Base-by-base conservation (phyloP, 2,113 vertebrate genomes). In the Chionodraco myersi region DNA sequence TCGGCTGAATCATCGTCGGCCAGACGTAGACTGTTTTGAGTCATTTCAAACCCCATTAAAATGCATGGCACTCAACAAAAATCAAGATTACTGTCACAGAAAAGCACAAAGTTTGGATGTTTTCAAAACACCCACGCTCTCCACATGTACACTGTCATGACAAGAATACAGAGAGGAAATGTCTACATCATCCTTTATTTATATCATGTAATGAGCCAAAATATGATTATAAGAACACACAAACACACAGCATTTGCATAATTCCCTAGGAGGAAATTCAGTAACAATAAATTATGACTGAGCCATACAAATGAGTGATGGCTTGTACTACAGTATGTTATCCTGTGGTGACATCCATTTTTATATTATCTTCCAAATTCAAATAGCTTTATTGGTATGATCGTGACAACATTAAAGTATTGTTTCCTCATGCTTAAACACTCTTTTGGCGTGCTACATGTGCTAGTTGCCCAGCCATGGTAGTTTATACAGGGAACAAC, bases 211-310 rank as follows among this genome's bases (percentile, higher is more conserved):
- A 80, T 79, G 57, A 79, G 70, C 58, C 56, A 86, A 64, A 77
- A 88, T 75, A 75, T 9, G 69, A 86, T 88, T 90, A 87, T 66
- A 77, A 60, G 71, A 77, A 80, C 77, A 72, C 77, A 81, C 82
- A 87, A 78, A 82, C 82, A 66, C 77, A 12, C 51, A 56, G 21
- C 49, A 90, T 93, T 90, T 90, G 65, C 86, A 92, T 91, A 90
- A 91, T 86, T 44, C 73, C 71, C 65, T 2, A 2, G 61, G 66
- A 63, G 75, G 59, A 87, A 88, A 92, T 88, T 67, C 74, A 82
- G 68, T 93, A 88, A 85, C 57, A 73, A 12, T 85, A 82, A 90
- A 75, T 82, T 80, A 86, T 80, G 69, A 70, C 79, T 56, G 53
- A 57, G 59, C n/a, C 53, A 65, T 85, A 87, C 82, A 51, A 79